Evolutionary conservation across 1,140 invertebrate species (phyloP).

Genomic region (Drosophila melanogaster): Release_6_plus_ISO1_MT NT_033777.3:10303001-10303500

Average conservation of each 20-base stretch:
- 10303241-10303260: neutral
- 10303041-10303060: conserved; percentile 15
- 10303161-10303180: conserved; percentile 33
- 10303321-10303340: conserved; percentile 40
- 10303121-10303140: conserved; percentile 8
- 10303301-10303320: conserved; percentile 54
- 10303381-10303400: neutral
- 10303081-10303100: conserved; percentile 64
- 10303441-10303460: conserved; percentile 88
- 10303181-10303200: neutral
- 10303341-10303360: conserved; percentile 54
- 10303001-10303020: conserved; percentile 48
- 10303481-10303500: conserved; percentile 87
- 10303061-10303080: conserved; percentile 63
- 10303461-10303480: conserved; percentile 87
- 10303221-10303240: neutral
- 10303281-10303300: neutral
- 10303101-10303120: conserved; percentile 60
- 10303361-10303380: neutral
- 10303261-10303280: neutral
- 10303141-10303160: neutral
- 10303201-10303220: conserved; percentile 48
- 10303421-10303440: conserved; percentile 87
- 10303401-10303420: conserved; percentile 87
- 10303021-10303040: conserved; percentile 34